Evolutionary conservation across 2,888 invertebrate species (phyloP).

Genomic region (Eupsilia transversa): DNA sequence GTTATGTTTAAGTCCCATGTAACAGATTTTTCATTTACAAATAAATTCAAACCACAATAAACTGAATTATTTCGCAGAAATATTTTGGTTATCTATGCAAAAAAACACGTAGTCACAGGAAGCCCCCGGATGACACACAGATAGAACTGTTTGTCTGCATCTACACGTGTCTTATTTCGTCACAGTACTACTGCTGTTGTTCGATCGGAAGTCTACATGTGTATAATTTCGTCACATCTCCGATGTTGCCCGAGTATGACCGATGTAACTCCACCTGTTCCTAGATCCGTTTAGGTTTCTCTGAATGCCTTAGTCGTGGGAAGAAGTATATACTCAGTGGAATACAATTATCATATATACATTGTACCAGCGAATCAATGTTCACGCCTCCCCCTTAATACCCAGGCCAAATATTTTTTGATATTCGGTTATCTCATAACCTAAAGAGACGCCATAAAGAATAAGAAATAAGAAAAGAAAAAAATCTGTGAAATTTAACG

Average conservation of each 20-base stretch:
- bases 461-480: too few species aligned
- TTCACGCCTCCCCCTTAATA: too few species aligned
- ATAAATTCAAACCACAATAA: background rate
- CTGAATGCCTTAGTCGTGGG: conserved; percentile 22
- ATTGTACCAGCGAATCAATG: too few species aligned
- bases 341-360: too few species aligned
- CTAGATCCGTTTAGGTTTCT: conserved; percentile 42
- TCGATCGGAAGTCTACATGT: background rate
- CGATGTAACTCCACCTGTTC: conserved; percentile 14
- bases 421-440: too few species aligned
- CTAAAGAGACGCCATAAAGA: too few species aligned
- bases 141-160: conserved; percentile 5
- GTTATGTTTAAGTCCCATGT: too few species aligned
- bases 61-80: conserved; percentile 23
- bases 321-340: background rate
- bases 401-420: too few species aligned
- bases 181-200: conserved; percentile 2
- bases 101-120: conserved; percentile 34
- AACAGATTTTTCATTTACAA: conserved; percentile 15
- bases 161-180: conserved; percentile 25
- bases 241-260: too few species aligned
- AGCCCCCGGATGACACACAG: background rate
- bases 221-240: conserved; percentile 1
- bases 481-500: too few species aligned
- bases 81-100: conserved; percentile 3